phyloP scores from a whole-genome alignment of 1,140 invertebrate genomes.

The Parapsyche elsis region DNA sequence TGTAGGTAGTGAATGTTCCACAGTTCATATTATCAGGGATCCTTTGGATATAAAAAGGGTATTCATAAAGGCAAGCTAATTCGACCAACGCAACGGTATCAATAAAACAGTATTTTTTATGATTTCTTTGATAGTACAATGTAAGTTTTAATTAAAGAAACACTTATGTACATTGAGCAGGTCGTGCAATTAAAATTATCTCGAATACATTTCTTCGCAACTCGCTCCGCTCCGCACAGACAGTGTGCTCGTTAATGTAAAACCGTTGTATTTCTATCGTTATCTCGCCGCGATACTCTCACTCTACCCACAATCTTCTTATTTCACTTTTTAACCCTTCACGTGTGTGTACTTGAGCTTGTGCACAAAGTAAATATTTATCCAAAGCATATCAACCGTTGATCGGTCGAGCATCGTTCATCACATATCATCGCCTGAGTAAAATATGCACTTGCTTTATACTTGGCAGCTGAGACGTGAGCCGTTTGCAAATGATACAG shows the following conservation, averaged over 20 bases:
- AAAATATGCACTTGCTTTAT: conserved; percentile 5
- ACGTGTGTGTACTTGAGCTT: background rate
- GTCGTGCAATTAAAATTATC: conserved; percentile 26
- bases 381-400: background rate
- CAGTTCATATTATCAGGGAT: too few species aligned
- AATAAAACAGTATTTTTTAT: too few species aligned
- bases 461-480: background rate
- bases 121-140: too few species aligned
- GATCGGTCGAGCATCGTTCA: background rate
- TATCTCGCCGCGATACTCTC: background rate
- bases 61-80: too few species aligned
- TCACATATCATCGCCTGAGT: background rate
- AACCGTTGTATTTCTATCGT: conserved; percentile 8
- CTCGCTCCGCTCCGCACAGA: too few species aligned
- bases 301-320: background rate
- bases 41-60: too few species aligned
- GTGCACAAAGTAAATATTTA: background rate
- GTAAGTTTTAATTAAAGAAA: too few species aligned
- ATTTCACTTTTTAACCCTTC: background rate
- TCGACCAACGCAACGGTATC: too few species aligned
- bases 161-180: background rate
- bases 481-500: conserved; percentile 10
- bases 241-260: conserved; percentile 26
- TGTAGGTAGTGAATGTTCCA: too few species aligned
- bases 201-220: background rate